Evolutionary conservation across 2,888 invertebrate genomes (phyloP), one percentile per base, ranked within the genome.

Genomic region (Meteorus cinctellus): DNA sequence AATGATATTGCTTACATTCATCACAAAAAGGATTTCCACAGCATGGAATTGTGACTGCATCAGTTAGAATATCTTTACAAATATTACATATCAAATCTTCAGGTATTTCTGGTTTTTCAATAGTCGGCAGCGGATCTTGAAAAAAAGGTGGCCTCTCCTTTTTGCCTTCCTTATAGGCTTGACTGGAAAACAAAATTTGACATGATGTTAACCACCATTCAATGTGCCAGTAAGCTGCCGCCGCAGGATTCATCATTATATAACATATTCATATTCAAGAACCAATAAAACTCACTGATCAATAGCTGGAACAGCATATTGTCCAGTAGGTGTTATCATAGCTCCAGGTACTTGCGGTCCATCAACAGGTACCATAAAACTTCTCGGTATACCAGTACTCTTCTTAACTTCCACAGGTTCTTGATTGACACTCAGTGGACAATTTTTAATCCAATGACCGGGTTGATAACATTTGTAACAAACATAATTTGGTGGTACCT

Each of bases 1-100:
- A 24, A 63, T 69, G 34, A 63, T n/a, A 62, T 71, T 75, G 91
- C 94, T 92, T 92, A 96, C 99, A 99, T 90, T 99, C 98, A 90
- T 99, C 98, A 90, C 99, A 99, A 91, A 97, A 99, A 12, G 98
- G 98, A 90, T 97, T 97, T 4, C 98, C 99, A 90, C 99, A 99
- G 89, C 99, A 99, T 0, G 98, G 97, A 88, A 98, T 97, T 93
- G 99, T 96, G 36, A 99, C 98, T 51, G 99, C 99, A 90, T 99
- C 99, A 0, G 95, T 94, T 79, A 98, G 93, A 59, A 99, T 91
- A 89, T 98, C 97, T 71, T 96, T 93, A 90, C 99, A 99, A 75
- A 99, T 93, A 75, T 94, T 95, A 90, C 99, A 99, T 65, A 96
- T 91, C 67, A 99, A 91, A 88, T 98, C 98, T 80, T 96, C 96